phyloP scores from a whole-genome alignment of 2,888 invertebrate genomes.

The Serripes groenlandicus region DNA sequence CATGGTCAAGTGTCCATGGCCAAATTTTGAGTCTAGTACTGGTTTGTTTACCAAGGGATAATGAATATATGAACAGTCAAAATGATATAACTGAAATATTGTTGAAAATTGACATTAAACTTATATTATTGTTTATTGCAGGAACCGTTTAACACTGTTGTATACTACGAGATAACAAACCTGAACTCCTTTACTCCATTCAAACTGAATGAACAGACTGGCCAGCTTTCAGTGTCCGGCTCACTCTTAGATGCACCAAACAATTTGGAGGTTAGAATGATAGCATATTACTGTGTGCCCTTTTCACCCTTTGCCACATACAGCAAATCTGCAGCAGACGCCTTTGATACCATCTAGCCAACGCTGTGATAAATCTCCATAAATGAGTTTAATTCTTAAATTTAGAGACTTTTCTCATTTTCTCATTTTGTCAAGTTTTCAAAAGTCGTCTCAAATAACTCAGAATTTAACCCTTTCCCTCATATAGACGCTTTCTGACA shows the following conservation, averaged over 20 bases:
- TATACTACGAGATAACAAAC: slow-evolving; percentile 49
- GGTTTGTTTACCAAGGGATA: too few species aligned
- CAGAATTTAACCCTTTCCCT: neutral
- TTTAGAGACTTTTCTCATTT: too few species aligned
- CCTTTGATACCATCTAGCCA: too few species aligned
- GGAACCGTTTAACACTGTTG: slow-evolving; percentile 68
- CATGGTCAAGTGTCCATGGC: too few species aligned
- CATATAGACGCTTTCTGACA: neutral
- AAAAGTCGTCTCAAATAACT: neutral
- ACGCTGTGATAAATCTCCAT: too few species aligned
- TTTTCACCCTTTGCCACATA: neutral
- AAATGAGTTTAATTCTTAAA: too few species aligned
- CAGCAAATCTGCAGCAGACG: neutral
- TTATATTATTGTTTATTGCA: slow-evolving; percentile 57
- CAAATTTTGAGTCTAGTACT: too few species aligned
- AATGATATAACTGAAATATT: too few species aligned
- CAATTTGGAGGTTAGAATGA: slow-evolving; percentile 57
- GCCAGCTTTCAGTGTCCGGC: slow-evolving; percentile 57
- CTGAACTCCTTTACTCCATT: slow-evolving; percentile 49
- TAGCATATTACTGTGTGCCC: too few species aligned
- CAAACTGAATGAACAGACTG: slow-evolving; percentile 54
- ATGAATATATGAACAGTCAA: too few species aligned
- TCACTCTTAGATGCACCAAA: slow-evolving; percentile 50
- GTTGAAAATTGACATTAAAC: too few species aligned
- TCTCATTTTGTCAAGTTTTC: too few species aligned